Percentiles rank a stretch among this genome's conserved stretches.
Evolutionary conservation across 2,113 vertebrate species (phyloP).

Genomic region (Vombatus ursinus): DNA sequence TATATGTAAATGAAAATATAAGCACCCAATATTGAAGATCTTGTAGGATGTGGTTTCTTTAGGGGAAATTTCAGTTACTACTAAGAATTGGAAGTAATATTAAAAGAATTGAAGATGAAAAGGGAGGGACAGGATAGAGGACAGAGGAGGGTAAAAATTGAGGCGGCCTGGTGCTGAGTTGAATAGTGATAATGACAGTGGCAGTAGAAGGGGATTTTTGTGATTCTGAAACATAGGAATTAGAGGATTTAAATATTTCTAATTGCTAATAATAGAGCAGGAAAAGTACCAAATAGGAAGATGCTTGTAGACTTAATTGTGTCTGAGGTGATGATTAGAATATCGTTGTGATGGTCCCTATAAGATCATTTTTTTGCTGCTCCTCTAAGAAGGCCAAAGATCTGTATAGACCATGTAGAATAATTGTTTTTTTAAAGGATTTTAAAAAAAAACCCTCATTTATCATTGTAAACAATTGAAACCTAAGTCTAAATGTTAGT

Average conservation of each 20-base stretch:
- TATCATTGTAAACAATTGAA: constrained; percentile 40
- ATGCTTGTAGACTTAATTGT: not conserved
- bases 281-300: constrained; percentile 40
- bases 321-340: constrained; percentile 39
- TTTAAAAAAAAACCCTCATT: constrained; percentile 46
- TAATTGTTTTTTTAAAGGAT: constrained; percentile 35
- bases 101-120: not conserved
- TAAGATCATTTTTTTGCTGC: constrained; percentile 13
- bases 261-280: not conserved
- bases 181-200: not conserved
- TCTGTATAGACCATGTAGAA: not conserved
- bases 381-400: not conserved
- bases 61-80: not conserved
- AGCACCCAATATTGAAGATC: not conserved
- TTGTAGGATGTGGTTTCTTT: not conserved
- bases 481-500: not conserved
- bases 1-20: not conserved
- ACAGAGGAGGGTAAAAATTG: not conserved
- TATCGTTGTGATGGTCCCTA: not conserved
- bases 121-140: not conserved
- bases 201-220: not conserved
- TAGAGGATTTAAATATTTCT: not conserved
- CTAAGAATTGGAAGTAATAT: not conserved
- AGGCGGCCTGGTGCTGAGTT: not conserved
- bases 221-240: not conserved